Conservation (phyloP, 2,113 vertebrate species). For the Aegithalos caudatus region DNA sequence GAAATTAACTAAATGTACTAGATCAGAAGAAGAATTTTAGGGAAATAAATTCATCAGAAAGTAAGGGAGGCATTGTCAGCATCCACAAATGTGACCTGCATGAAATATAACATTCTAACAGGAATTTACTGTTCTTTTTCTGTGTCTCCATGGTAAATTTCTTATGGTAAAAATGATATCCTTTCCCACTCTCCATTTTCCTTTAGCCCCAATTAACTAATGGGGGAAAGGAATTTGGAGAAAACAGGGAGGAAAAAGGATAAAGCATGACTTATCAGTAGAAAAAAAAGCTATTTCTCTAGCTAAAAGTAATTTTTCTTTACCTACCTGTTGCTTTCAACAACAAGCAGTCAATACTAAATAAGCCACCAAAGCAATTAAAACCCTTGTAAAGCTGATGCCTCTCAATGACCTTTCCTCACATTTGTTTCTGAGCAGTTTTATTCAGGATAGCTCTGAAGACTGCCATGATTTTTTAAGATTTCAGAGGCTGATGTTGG, state of each 20-base stretch:
- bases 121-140: not conserved
- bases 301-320: not conserved
- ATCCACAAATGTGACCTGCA: not conserved
- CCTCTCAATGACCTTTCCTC: not conserved
- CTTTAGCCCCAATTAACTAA: not conserved
- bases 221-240: not conserved
- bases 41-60: not conserved
- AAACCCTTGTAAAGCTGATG: not conserved
- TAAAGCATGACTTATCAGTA: not conserved
- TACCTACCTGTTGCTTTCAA: not conserved
- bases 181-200: not conserved
- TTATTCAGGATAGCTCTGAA: not conserved
- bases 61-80: not conserved
- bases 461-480: rapidly evolving
- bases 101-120: not conserved
- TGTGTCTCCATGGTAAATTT: not conserved
- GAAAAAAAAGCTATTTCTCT: not conserved
- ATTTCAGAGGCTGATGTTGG: not conserved
- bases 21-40: not conserved
- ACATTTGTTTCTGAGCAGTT: not conserved
- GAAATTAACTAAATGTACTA: not conserved
- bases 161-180: not conserved
- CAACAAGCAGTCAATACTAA: not conserved
- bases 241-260: not conserved
- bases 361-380: not conserved